Evolutionary conservation across 2,888 invertebrate species (phyloP).

Genomic region (Pachydiplax longipennis): DNA sequence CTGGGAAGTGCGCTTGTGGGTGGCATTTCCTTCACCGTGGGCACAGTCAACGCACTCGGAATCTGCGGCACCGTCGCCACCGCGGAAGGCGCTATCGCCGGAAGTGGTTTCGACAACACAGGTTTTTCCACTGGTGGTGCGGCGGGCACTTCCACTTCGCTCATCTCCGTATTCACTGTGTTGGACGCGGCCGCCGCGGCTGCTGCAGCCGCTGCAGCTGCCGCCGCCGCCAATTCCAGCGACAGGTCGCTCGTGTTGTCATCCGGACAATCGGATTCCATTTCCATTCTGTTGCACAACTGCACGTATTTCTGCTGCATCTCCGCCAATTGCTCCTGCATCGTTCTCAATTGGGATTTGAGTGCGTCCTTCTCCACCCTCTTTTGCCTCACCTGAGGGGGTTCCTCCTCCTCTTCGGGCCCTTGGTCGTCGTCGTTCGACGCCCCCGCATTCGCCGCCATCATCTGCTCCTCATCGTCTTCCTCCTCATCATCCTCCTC

Average conservation of each 20-base stretch:
- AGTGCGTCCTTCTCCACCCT: slow-evolving; percentile 86
- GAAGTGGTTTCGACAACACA: slow-evolving; percentile 64
- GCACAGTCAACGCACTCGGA: neutral
- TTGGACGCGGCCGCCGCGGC: slow-evolving; percentile 58
- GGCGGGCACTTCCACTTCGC: slow-evolving; percentile 1
- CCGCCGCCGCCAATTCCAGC: slow-evolving; percentile 51
- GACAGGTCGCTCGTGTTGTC: slow-evolving; percentile 77
- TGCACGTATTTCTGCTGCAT: slow-evolving; percentile 93
- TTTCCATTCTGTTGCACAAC: slow-evolving; percentile 84
- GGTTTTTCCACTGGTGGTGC: slow-evolving; percentile 59
- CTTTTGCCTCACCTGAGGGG: slow-evolving; percentile 81
- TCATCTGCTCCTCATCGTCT: slow-evolving; percentile 45
- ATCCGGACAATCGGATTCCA: slow-evolving; percentile 69
- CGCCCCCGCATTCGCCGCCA: slow-evolving; percentile 18
- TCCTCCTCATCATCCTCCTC: slow-evolving; percentile 60
- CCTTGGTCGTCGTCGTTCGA: slow-evolving; percentile 66
- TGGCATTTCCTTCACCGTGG: neutral
- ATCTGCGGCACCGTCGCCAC: slow-evolving; percentile 59
- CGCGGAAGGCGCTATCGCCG: slow-evolving; percentile 53
- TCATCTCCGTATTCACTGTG: slow-evolving; percentile 65
- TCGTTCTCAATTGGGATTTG: slow-evolving; percentile 82
- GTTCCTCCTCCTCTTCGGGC: slow-evolving; percentile 78
- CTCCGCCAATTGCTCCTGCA: slow-evolving; percentile 88
- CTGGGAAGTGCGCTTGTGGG: slow-evolving; percentile 31
- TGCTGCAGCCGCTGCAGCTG: slow-evolving; percentile 56